Evolutionary conservation across 1,140 invertebrate genomes (phyloP).

Genomic region (Drosophila parabipectinata): DNA sequence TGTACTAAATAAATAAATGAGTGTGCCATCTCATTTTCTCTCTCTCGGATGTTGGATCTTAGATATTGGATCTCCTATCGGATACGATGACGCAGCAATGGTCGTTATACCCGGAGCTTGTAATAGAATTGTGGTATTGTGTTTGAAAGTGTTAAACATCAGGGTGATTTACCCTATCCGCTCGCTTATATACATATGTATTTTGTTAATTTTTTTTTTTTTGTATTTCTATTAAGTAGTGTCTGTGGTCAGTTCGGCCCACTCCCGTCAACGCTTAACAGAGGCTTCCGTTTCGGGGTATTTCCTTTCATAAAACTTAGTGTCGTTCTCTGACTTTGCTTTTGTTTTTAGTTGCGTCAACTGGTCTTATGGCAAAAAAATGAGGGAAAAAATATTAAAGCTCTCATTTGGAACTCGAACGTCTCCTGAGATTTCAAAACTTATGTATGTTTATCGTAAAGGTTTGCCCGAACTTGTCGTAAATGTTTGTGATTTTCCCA

Average conservation of each 20-base stretch:
- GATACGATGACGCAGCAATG: slow-evolving; percentile 29
- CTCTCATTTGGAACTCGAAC: no score
- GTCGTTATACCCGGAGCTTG: background rate
- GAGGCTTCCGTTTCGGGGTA: slow-evolving; percentile 12
- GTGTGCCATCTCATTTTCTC: slow-evolving; percentile 16
- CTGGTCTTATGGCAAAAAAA: background rate
- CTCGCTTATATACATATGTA: background rate
- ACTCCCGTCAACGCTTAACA: slow-evolving; percentile 5
- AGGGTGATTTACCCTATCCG: slow-evolving; percentile 33
- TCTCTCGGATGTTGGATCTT: background rate
- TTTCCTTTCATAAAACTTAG: slow-evolving; percentile 13
- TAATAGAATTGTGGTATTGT: background rate
- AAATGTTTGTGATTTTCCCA: no score
- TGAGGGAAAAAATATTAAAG: no score
- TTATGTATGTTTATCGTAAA: no score
- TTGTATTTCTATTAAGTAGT: slow-evolving; percentile 2
- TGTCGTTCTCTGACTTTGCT: background rate
- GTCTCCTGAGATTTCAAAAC: no score
- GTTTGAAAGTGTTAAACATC: slow-evolving; percentile 16
- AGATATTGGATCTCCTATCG: background rate
- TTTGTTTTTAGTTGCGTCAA: background rate
- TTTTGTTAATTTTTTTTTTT: background rate
- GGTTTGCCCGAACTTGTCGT: no score
- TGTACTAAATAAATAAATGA: slow-evolving; percentile 35
- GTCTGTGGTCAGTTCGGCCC: slow-evolving; percentile 66